A percentile compares a stretch with the other conserved stretches of the same genome.
Conservation (phyloP, 2,113 vertebrate species). For the Eurypyga helias region DNA sequence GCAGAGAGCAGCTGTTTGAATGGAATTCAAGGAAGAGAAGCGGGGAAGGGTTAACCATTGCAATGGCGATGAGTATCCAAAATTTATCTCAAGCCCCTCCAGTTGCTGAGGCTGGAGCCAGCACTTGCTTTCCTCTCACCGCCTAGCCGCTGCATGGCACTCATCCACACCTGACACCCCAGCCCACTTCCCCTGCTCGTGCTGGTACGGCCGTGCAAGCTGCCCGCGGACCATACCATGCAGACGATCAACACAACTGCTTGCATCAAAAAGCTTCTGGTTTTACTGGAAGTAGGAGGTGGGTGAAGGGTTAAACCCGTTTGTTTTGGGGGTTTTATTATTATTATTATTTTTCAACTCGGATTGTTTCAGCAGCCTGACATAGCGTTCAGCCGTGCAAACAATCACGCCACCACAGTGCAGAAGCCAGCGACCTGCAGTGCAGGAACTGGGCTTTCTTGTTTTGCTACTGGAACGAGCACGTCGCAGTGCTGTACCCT, state of each 20-base stretch:
- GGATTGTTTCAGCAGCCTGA: neutral
- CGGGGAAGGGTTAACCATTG: neutral
- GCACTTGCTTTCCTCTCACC: neutral
- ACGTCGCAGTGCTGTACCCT: neutral
- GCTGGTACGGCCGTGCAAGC: neutral
- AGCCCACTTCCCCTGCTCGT: no score
- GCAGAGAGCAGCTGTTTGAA: neutral
- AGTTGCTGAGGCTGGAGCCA: neutral
- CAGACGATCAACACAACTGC: neutral
- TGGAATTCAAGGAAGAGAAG: rapidly evolving
- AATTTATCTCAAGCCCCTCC: neutral
- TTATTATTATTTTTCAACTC: neutral
- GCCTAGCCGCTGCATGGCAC: neutral
- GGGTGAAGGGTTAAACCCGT: neutral
- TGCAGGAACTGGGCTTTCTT: neutral
- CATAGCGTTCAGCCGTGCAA: neutral
- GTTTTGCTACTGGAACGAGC: neutral
- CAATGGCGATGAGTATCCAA: neutral
- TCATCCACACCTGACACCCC: rapidly evolving
- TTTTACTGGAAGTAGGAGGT: neutral
- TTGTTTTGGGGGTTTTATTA: neutral
- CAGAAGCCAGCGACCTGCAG: neutral
- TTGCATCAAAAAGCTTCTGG: neutral
- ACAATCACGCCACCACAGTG: neutral
- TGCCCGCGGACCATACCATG: rapidly evolving